Evolutionary conservation across 1,140 invertebrate genomes (phyloP).

Genomic region (Drosophila setifemur): DNA sequence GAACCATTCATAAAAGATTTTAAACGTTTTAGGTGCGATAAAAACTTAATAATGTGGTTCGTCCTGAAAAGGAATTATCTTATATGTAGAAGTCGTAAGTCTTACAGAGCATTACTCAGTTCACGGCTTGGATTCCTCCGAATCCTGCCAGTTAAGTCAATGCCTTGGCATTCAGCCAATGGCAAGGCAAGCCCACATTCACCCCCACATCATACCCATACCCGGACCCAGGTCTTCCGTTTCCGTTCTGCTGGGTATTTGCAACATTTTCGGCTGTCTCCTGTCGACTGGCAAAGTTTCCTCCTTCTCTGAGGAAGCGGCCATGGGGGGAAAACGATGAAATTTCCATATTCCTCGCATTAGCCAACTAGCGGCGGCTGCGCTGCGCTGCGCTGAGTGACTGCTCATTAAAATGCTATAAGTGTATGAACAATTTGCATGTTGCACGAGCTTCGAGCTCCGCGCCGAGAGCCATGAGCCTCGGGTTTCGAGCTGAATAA

Average conservation of each 20-base stretch:
- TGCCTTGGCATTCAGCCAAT: constrained; percentile 42
- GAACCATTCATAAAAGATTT: no score
- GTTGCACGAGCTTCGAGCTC: constrained; percentile 50
- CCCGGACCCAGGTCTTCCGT: constrained; percentile 29
- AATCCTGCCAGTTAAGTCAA: constrained; percentile 21
- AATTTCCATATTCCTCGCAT: constrained; percentile 68
- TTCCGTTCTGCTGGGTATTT: constrained; percentile 46
- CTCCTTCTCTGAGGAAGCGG: constrained; percentile 6
- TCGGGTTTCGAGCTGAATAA: constrained; percentile 52
- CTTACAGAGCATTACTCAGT: background rate
- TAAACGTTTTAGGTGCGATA: no score
- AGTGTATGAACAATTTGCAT: constrained; percentile 72
- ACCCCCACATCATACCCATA: background rate
- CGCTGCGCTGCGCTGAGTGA: constrained; percentile 23
- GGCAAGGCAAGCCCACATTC: constrained; percentile 14
- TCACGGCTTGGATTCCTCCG: background rate
- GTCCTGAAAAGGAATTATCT: no score
- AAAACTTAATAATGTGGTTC: no score
- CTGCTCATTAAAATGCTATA: constrained; percentile 67
- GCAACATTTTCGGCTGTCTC: constrained; percentile 58
- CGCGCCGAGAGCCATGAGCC: background rate
- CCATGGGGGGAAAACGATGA: constrained; percentile 19
- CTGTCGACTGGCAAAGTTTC: constrained; percentile 31
- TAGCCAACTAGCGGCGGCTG: constrained; percentile 41
- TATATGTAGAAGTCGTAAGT: no score